These are phyloP conservation scores for Polyodon spathula DNA, from an alignment of 2,113 vertebrate species.

Conservation along the genomic window DNA sequence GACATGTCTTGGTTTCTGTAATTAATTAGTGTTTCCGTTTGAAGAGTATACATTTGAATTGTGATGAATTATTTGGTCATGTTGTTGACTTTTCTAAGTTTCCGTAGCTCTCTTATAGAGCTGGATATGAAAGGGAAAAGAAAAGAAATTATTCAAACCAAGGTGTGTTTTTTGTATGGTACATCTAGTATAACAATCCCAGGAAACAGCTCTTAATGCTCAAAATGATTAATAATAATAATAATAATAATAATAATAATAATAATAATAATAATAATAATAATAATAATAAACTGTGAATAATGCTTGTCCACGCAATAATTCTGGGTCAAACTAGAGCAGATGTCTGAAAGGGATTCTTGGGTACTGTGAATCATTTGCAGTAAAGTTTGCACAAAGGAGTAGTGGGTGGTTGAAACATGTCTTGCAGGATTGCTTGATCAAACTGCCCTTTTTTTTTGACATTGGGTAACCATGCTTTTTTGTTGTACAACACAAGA, in stretches of 20 bases:
- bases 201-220: constrained; percentile 20
- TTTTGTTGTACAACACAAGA: background rate
- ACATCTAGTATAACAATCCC: background rate
- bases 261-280: background rate
- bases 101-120: no score
- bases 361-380: background rate
- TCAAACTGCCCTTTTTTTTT: constrained; percentile 31
- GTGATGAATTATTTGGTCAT: background rate
- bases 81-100: background rate
- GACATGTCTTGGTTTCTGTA: background rate
- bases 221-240: constrained; percentile 20
- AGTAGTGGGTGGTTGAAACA: background rate
- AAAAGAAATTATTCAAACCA: no score
- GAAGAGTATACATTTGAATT: background rate
- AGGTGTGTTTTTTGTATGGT: no score
- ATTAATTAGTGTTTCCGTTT: constrained; percentile 1
- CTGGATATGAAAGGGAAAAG: no score
- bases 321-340: background rate
- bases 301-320: background rate
- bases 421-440: constrained; percentile 31
- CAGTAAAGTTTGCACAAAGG: background rate
- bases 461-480: constrained; percentile 17
- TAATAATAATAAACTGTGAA: background rate
- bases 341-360: background rate
- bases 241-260: background rate